Percentiles rank a stretch among this genome's conserved stretches.
Evolutionary conservation across 2,888 invertebrate species (phyloP).

Genomic region (Alentia gelatinosa): DNA sequence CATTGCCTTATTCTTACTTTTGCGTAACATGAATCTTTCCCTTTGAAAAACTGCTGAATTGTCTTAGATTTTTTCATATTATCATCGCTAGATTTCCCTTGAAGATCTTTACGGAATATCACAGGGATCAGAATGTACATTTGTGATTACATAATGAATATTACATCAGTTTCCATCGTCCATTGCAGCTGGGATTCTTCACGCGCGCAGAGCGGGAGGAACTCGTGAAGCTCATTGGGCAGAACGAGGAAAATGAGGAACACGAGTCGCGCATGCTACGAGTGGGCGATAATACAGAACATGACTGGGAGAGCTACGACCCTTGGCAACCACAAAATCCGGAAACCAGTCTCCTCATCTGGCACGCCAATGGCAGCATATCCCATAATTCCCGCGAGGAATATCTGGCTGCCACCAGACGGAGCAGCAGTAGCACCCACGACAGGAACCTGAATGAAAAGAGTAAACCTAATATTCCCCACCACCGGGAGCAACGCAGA

Average conservation of each 20-base stretch:
- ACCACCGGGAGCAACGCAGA: neutral
- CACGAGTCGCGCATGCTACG: slow-evolving; percentile 10
- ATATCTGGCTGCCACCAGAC: neutral
- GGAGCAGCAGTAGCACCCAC: neutral
- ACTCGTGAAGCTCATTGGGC: slow-evolving; percentile 6
- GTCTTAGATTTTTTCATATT: too few species aligned
- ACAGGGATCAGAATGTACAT: neutral
- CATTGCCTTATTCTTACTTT: too few species aligned
- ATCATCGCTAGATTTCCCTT: too few species aligned
- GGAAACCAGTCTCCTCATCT: neutral
- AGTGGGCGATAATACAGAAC: neutral
- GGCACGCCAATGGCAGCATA: slow-evolving; percentile 38
- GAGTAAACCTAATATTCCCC: neutral
- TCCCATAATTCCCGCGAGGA: slow-evolving; percentile 22
- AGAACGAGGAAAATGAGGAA: slow-evolving; percentile 49
- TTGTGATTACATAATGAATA: too few species aligned
- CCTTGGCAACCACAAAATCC: slow-evolving; percentile 18
- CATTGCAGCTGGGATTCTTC: slow-evolving; percentile 42
- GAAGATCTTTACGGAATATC: too few species aligned
- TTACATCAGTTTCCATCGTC: too few species aligned
- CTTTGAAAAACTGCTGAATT: too few species aligned
- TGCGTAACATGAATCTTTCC: too few species aligned
- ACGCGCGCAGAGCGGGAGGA: slow-evolving; percentile 7
- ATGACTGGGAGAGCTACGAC: slow-evolving; percentile 12
- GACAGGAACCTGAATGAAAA: slow-evolving; percentile 17